Evolutionary conservation across 2,888 invertebrate species (phyloP).

Genomic region (Limnephilus auricula): DNA sequence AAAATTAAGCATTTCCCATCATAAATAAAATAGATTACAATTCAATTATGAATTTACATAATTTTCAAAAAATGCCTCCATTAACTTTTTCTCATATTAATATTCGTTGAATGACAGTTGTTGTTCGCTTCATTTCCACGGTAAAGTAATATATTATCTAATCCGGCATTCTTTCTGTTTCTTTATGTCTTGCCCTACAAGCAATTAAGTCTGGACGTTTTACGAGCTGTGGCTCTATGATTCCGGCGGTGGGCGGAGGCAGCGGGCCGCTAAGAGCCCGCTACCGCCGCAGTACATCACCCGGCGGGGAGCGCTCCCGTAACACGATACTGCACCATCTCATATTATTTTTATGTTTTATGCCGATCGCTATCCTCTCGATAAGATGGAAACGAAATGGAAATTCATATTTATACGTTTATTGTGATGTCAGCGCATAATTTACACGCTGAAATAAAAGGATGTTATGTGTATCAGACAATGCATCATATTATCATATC

Average conservation of each 20-base stretch:
- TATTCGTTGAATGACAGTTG: not conserved
- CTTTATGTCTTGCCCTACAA: slow-evolving; percentile 29
- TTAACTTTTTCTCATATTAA: not conserved
- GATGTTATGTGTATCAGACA: not conserved
- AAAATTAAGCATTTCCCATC: no score
- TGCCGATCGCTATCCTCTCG: slow-evolving; percentile 51
- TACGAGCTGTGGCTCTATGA: slow-evolving; percentile 60
- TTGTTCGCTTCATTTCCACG: slow-evolving; percentile 30
- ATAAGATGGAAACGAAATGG: slow-evolving; percentile 57
- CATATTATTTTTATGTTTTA: slow-evolving; percentile 50
- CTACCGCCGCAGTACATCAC: slow-evolving; percentile 56
- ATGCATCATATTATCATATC: not conserved
- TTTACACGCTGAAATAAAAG: slow-evolving; percentile 40
- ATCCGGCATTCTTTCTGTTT: slow-evolving; percentile 38
- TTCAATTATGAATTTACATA: not conserved
- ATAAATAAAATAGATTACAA: no score
- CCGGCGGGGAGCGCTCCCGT: slow-evolving; percentile 65
- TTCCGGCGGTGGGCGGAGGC: slow-evolving; percentile 56
- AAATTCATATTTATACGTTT: slow-evolving; percentile 58
- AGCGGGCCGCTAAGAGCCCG: slow-evolving; percentile 50
- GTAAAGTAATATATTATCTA: slow-evolving; percentile 40
- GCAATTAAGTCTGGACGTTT: slow-evolving; percentile 49
- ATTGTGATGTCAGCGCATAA: slow-evolving; percentile 60
- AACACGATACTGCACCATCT: slow-evolving; percentile 62
- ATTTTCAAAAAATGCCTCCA: not conserved